Evolutionary conservation across 2,113 vertebrate species (phyloP).

Genomic region (Myotis yumanensis): DNA sequence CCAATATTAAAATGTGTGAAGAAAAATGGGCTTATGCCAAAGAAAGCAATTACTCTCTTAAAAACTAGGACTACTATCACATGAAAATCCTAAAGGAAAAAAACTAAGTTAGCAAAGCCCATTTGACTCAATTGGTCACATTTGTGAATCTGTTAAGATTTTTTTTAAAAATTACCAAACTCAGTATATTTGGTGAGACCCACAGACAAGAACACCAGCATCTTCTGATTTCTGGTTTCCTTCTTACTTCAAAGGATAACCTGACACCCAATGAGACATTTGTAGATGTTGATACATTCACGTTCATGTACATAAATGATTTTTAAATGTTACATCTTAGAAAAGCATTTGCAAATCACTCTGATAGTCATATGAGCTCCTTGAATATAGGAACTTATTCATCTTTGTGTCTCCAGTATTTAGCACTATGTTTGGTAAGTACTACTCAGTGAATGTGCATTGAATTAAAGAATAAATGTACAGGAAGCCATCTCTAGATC

Average conservation of each 20-base stretch:
- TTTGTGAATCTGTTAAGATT: not conserved
- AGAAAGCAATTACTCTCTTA: not conserved
- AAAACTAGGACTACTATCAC: not conserved
- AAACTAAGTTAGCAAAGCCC: not conserved
- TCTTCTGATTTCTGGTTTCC: not conserved
- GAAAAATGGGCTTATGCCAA: not conserved
- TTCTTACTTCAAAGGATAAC: not conserved
- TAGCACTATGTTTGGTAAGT: not conserved
- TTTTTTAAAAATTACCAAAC: not conserved
- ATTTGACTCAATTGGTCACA: not conserved
- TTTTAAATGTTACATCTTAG: not conserved
- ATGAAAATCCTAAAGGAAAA: not conserved
- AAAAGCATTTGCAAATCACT: not conserved
- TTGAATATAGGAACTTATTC: not conserved
- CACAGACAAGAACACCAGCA: not conserved
- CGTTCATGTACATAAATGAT: not conserved
- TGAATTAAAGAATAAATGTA: not conserved
- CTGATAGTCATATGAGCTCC: not conserved
- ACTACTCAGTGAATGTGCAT: not conserved
- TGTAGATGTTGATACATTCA: not conserved
- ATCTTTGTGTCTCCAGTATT: not conserved
- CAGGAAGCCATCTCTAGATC: not conserved
- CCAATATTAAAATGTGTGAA: not conserved
- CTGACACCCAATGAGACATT: not conserved
- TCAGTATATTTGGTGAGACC: not conserved